Conservation (phyloP, 2,797 vertebrate genomes). For the Meriones psammophilus region DNA sequence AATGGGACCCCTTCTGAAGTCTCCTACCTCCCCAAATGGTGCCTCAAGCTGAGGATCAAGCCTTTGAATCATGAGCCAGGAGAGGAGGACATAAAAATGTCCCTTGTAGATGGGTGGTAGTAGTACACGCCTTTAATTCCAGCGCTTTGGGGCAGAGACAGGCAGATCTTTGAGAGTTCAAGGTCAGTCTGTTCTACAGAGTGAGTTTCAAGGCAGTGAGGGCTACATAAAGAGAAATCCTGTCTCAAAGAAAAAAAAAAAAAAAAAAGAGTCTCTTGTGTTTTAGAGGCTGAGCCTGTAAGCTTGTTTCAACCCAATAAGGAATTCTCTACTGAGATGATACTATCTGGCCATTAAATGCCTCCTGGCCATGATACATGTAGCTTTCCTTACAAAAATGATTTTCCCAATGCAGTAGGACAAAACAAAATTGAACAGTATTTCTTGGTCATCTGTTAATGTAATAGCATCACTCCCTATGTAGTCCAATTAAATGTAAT, state of each 20-base stretch:
- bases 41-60: not conserved
- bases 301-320: not conserved
- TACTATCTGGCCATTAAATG: not conserved
- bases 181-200: not conserved
- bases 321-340: not conserved
- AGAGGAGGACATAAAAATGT: not conserved
- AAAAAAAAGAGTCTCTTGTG: not conserved
- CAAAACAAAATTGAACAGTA: constrained; percentile 32
- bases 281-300: not conserved
- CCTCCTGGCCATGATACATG: not conserved
- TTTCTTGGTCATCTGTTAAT: constrained; percentile 54
- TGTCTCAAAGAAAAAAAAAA: not conserved
- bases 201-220: not conserved
- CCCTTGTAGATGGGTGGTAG: not conserved
- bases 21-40: not conserved
- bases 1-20: no score
- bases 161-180: not conserved
- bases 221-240: not conserved
- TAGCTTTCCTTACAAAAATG: constrained; percentile 40
- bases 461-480: constrained; percentile 18
- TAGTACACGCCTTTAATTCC: not conserved
- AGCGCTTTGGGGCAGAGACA: not conserved
- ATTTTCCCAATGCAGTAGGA: constrained; percentile 36
- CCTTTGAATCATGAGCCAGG: not conserved
- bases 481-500: constrained; percentile 59